Base-by-base conservation (phyloP, 64 coral and sea anemone species). In the Hydrozoanthus tunicans region DNA sequence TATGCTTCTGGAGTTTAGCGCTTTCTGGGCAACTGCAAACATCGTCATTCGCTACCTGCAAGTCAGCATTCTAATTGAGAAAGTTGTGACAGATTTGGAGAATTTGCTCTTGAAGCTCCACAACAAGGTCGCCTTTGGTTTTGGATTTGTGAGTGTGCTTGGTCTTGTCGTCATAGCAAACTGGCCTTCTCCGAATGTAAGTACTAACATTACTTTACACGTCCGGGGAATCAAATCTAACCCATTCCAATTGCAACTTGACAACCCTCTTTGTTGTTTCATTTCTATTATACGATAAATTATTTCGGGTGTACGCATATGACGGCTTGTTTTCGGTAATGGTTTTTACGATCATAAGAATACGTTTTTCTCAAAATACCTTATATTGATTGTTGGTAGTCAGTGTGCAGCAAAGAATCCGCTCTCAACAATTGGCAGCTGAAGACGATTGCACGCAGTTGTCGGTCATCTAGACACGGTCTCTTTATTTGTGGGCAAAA, bases 101-200 rank as follows among this genome's bases (percentile, higher is more conserved):
- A 90, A 80, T 24, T 56, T 90, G 51, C 76, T 90, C n/a, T 79
- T 90, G 27, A 56, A 7, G 55, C 75, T 79, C 27, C 62, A 64
- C 6, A 90, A 90, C 76, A 79, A 79, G 53, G 89, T 80, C 23
- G 51, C 58, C 56, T 64, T 90, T 63, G 51, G 73, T 10, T 90
- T 90, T 64, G 89, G 89, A 27, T 79, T 90, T 90, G 0, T 79
- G 3, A 90, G 89, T 27, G 75, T 90, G 4, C 12, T 90, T n/a
- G 84, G 84, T 11, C 84, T 88, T 15, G 84, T 88, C 13, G 32
- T 73, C 17, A 88, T 88, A 56, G 84, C 84, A 27, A 88, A 88
- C 68, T 88, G 84, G 84, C 84, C 84, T 1, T 88, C 84, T 6
- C 84, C 84, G 5, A 88, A 88, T 59, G 84, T 88, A 73, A 88